Evolutionary conservation across 2,797 vertebrate genomes (phyloP).

Genomic region (Eutrigla gurnardus): DNA sequence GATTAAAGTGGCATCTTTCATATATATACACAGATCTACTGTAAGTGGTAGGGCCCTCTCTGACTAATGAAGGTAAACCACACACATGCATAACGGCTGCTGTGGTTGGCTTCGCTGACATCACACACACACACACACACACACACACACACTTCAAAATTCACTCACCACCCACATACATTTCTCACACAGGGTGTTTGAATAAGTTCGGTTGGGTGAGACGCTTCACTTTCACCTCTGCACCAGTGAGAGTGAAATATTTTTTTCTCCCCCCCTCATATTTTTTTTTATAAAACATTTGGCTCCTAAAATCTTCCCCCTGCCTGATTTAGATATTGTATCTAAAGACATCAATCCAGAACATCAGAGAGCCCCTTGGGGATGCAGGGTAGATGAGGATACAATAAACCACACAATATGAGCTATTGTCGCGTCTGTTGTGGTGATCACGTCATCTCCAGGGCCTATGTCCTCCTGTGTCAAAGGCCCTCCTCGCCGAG

Average conservation of each 20-base stretch:
- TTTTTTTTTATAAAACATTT: not conserved
- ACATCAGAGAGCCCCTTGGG: not conserved
- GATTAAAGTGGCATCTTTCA: slow-evolving; percentile 19
- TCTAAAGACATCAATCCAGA: not conserved
- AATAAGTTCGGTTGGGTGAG: not conserved
- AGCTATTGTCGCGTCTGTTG: slow-evolving; percentile 30
- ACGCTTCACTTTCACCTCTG: not conserved
- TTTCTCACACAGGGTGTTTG: not conserved
- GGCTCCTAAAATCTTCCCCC: slow-evolving; percentile 1
- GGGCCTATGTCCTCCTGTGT: slow-evolving; percentile 60
- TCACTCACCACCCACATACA: not conserved
- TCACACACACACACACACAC: not conserved
- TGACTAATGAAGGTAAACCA: slow-evolving; percentile 7
- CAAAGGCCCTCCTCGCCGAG: slow-evolving; percentile 51
- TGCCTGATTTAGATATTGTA: no score
- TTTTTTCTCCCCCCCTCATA: not conserved
- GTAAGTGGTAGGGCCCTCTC: not conserved
- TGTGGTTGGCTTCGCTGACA: slow-evolving; percentile 10
- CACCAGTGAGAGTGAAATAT: not conserved
- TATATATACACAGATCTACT: slow-evolving; percentile 9
- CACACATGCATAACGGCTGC: slow-evolving; percentile 4
- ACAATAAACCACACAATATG: not conserved
- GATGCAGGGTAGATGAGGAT: slow-evolving; percentile 5
- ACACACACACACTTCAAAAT: not conserved
- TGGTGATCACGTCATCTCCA: slow-evolving; percentile 64